Conservation (phyloP, 2,113 vertebrate species). For the Zosterops pallidus region DNA sequence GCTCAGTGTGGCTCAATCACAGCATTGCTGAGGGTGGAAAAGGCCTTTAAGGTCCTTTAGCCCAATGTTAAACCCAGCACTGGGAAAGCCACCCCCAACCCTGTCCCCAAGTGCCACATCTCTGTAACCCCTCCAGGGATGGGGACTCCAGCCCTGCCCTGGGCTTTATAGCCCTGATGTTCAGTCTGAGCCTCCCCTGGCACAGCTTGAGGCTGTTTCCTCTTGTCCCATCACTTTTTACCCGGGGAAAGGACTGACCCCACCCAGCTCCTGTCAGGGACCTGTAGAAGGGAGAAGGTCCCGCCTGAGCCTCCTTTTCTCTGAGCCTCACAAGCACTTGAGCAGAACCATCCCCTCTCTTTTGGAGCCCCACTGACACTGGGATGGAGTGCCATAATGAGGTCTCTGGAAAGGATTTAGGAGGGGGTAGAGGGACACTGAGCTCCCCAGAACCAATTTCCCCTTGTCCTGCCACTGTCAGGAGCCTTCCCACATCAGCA, state of each 20-base stretch:
- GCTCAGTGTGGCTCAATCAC: too few species aligned
- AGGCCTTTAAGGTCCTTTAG: neutral
- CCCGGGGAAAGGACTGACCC: neutral
- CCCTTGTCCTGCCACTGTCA: neutral
- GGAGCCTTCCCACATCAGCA: neutral
- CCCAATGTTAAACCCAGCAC: too few species aligned
- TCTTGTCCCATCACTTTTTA: neutral
- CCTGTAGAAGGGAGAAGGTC: neutral
- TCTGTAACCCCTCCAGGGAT: neutral
- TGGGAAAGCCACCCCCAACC: neutral
- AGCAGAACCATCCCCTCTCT: neutral
- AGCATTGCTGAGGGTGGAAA: neutral
- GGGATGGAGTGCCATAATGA: neutral
- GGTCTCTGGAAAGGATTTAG: neutral
- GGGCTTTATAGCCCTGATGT: rapidly evolving
- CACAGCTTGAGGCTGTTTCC: neutral
- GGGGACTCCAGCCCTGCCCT: too few species aligned
- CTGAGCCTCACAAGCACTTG: neutral
- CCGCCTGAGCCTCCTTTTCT: neutral
- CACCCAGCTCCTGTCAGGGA: neutral
- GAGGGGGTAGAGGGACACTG: neutral
- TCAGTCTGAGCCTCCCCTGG: neutral
- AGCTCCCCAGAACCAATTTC: neutral
- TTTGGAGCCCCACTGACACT: neutral
- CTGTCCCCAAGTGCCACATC: neutral